These are phyloP conservation scores for Clarias batrachus DNA, from an alignment of 2,113 vertebrate species.

Conservation along the genomic window DNA sequence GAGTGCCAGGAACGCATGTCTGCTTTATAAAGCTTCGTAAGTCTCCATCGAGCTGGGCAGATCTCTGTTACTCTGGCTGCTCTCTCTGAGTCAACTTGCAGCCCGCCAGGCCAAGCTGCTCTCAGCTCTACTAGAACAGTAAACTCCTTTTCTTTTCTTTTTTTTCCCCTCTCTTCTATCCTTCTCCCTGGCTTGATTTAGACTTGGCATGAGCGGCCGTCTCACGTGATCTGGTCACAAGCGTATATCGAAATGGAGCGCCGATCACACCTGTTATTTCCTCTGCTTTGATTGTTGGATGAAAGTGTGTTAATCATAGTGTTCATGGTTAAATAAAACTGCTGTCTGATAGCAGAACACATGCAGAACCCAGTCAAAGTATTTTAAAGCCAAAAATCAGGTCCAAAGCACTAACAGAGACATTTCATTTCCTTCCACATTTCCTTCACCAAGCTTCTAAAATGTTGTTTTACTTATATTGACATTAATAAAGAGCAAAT, in stretches of 20 bases:
- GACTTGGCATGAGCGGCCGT: neutral
- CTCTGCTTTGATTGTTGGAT: neutral
- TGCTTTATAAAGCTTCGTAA: constrained; percentile 63
- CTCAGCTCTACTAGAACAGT: constrained; percentile 8
- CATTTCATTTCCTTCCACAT: neutral
- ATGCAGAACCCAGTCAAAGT: neutral
- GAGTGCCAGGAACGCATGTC: constrained; percentile 56
- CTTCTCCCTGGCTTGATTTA: neutral
- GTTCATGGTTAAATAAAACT: neutral
- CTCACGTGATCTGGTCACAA: neutral
- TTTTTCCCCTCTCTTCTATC: neutral
- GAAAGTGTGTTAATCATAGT: neutral
- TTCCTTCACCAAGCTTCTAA: neutral
- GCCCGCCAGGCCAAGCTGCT: constrained; percentile 30
- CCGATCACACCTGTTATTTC: neutral
- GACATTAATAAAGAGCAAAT: neutral
- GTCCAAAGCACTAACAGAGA: neutral
- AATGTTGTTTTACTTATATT: neutral
- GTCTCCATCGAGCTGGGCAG: constrained; percentile 48
- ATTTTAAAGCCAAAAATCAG: neutral
- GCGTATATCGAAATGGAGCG: neutral
- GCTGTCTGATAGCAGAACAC: neutral
- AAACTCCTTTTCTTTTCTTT: neutral
- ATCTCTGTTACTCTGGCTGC: constrained; percentile 46
- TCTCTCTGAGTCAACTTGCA: constrained; percentile 44